Percentiles rank a stretch among this genome's conserved stretches.
These are phyloP conservation scores for Cyclophora punctaria DNA, from an alignment of 2,888 invertebrate genomes.

Conservation along the genomic window DNA sequence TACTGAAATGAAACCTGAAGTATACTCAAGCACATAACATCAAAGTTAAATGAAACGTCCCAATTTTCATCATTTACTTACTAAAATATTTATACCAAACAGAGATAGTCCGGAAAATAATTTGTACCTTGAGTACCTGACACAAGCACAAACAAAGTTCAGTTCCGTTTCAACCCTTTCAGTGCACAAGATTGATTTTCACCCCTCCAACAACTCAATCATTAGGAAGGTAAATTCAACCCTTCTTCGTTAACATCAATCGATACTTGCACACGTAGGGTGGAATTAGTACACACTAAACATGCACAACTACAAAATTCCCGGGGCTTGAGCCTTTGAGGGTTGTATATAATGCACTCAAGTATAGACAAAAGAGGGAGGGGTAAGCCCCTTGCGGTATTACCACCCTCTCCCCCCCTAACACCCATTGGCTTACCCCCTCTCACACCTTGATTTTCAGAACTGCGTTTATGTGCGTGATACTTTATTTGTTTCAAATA, in stretches of 20 bases:
- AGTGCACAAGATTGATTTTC: slow-evolving; percentile 37
- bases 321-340: slow-evolving; percentile 42
- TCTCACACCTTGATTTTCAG: slow-evolving; percentile 59
- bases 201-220: slow-evolving; percentile 43
- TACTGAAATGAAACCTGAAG: no score
- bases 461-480: slow-evolving; percentile 36
- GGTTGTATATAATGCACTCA: slow-evolving; percentile 58
- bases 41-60: no score
- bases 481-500: slow-evolving; percentile 17
- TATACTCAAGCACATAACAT: no score
- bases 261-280: slow-evolving; percentile 30
- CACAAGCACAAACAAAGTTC: slow-evolving; percentile 1
- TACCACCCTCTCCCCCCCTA: slow-evolving; percentile 17
- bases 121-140: no score
- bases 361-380: slow-evolving; percentile 46
- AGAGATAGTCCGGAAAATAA: no score
- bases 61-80: no score
- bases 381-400: slow-evolving; percentile 18
- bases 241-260: slow-evolving; percentile 46
- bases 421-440: slow-evolving; percentile 26
- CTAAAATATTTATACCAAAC: no score
- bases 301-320: slow-evolving; percentile 64
- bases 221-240: slow-evolving; percentile 51
- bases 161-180: slow-evolving; percentile 15
- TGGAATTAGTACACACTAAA: slow-evolving; percentile 42